Evolutionary conservation across 2,888 invertebrate species (phyloP).

Genomic region (Pyrgus malvae): DNA sequence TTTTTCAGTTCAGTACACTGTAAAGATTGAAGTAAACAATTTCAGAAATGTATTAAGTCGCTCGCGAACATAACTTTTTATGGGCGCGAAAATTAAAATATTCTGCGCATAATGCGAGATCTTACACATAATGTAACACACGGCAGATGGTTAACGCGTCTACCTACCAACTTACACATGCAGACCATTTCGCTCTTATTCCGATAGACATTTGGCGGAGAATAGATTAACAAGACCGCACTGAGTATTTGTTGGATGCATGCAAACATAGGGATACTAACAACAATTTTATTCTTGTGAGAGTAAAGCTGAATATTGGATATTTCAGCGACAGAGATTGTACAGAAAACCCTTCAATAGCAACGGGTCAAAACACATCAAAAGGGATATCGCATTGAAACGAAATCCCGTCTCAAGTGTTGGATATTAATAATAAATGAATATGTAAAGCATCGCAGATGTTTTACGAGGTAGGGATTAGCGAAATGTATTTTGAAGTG

Average conservation of each 20-base stretch:
- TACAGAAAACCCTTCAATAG: slow-evolving; percentile 31
- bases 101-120: slow-evolving; percentile 29
- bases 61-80: slow-evolving; percentile 8
- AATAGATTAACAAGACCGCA: not conserved
- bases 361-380: slow-evolving; percentile 38
- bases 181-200: not conserved
- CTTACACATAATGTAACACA: slow-evolving; percentile 31
- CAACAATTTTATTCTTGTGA: not conserved
- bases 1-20: no score
- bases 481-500: slow-evolving; percentile 34
- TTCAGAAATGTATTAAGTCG: not conserved
- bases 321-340: not conserved
- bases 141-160: slow-evolving; percentile 37
- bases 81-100: slow-evolving; percentile 28
- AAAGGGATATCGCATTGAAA: slow-evolving; percentile 34
- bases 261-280: not conserved
- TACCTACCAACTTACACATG: not conserved
- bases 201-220: not conserved
- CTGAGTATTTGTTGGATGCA: slow-evolving; percentile 2
- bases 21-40: not conserved
- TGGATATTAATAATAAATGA: slow-evolving; percentile 38
- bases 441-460: slow-evolving; percentile 40
- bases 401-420: slow-evolving; percentile 41
- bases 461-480: slow-evolving; percentile 32
- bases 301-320: slow-evolving; percentile 29